Percentiles rank a stretch among this genome's conserved stretches.
These are phyloP conservation scores for Peromyscus eremicus DNA, from an alignment of 2,797 vertebrate genomes.

Conservation along the genomic window DNA sequence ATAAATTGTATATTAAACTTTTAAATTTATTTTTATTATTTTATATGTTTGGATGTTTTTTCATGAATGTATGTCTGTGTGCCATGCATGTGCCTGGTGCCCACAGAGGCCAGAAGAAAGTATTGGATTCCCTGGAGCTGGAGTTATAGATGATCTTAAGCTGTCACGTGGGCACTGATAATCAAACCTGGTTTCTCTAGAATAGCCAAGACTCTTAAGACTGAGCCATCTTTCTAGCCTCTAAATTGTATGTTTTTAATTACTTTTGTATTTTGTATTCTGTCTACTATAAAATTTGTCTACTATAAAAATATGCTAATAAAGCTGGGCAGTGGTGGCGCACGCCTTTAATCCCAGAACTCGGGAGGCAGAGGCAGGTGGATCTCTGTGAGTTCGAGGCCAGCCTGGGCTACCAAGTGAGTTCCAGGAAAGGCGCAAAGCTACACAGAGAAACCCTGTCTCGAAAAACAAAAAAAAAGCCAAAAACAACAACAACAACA, in stretches of 20 bases:
- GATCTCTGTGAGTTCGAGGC: too few relatives aligned
- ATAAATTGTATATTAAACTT: neutral
- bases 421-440: too few relatives aligned
- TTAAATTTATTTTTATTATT: neutral
- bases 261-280: conserved; percentile 24
- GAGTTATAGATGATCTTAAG: too few relatives aligned
- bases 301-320: conserved; percentile 25
- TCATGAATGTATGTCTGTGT: neutral
- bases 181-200: neutral
- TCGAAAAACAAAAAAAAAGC: too few relatives aligned
- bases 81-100: neutral
- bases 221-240: neutral
- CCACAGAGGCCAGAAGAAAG: neutral
- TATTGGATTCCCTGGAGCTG: neutral
- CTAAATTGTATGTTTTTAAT: conserved; percentile 12
- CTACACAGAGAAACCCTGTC: too few relatives aligned
- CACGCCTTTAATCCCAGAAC: too few relatives aligned
- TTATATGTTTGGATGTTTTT: neutral
- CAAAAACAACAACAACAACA: too few relatives aligned
- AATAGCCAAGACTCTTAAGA: neutral
- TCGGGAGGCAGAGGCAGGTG: too few relatives aligned
- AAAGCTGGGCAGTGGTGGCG: too few relatives aligned
- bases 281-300: conserved; percentile 1
- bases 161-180: too few relatives aligned
- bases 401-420: too few relatives aligned